phyloP scores from a whole-genome alignment of 2,113 vertebrate genomes.

The Malurus cyaneus region DNA sequence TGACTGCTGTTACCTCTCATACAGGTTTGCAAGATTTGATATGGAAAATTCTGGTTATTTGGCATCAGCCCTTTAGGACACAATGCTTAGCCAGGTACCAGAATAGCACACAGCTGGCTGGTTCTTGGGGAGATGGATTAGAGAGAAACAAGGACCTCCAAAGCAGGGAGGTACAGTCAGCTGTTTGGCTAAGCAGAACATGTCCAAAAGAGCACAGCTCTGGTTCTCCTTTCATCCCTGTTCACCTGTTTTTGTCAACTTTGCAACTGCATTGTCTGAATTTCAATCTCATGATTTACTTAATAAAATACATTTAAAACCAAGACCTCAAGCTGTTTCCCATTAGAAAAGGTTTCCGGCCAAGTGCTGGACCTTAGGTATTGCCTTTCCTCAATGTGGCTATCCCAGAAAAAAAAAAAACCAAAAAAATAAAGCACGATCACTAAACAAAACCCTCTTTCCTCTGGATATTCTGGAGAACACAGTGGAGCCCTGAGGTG shows the following conservation, averaged over 20 bases:
- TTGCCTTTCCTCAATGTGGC: background rate
- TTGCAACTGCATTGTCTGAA: background rate
- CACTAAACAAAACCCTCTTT: background rate
- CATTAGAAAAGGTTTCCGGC: background rate
- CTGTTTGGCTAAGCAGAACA: background rate
- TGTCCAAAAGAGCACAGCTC: background rate
- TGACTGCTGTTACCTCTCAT: accelerated
- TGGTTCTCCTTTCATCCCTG: background rate
- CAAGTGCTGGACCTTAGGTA: background rate
- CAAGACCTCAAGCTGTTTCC: background rate
- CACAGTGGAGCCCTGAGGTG: accelerated
- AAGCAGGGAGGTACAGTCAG: background rate
- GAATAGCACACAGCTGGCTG: background rate
- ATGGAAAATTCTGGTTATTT: background rate
- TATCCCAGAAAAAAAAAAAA: background rate
- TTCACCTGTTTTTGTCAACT: background rate
- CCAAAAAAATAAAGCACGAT: too few relatives aligned
- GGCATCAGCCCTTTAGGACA: background rate
- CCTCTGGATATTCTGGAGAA: background rate
- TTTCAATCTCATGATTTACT: background rate
- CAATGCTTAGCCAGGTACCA: background rate
- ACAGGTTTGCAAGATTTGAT: background rate
- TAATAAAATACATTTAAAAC: background rate
- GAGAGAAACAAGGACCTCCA: background rate
- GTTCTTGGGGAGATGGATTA: background rate